phyloP scores from a whole-genome alignment of 1,140 invertebrate genomes.

The Popillia japonica region DNA sequence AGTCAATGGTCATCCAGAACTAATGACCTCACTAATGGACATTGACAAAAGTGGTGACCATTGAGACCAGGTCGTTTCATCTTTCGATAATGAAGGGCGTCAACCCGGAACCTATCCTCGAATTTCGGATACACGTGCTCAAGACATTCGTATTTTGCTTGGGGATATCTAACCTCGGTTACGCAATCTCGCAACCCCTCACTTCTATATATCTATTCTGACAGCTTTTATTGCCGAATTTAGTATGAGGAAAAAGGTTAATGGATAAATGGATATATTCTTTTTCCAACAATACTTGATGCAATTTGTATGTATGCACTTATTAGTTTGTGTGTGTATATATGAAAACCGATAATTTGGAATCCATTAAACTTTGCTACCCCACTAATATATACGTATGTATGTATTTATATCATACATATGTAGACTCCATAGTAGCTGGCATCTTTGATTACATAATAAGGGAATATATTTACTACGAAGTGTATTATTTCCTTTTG shows the following conservation, averaged over 20 bases:
- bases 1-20: constrained; percentile 36
- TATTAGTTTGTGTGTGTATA: neutral
- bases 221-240: too few species aligned
- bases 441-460: neutral
- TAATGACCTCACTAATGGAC: constrained; percentile 33
- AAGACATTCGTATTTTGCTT: constrained; percentile 1
- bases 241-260: too few species aligned
- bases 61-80: constrained; percentile 26
- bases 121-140: constrained; percentile 26
- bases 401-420: too few species aligned
- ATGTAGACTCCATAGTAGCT: too few species aligned
- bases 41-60: constrained; percentile 35
- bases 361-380: neutral
- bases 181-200: neutral
- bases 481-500: neutral
- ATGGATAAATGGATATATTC: too few species aligned
- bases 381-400: too few species aligned
- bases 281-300: too few species aligned
- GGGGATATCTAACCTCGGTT: neutral
- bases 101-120: constrained; percentile 28
- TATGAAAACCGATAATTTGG: neutral
- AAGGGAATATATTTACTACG: constrained; percentile 2
- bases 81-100: constrained; percentile 25
- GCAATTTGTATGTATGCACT: too few species aligned
- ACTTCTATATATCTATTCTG: neutral